Evolutionary conservation across 2,113 vertebrate genomes (phyloP), one percentile per base, ranked within the genome.

Genomic region (Larimichthys crocea): DNA sequence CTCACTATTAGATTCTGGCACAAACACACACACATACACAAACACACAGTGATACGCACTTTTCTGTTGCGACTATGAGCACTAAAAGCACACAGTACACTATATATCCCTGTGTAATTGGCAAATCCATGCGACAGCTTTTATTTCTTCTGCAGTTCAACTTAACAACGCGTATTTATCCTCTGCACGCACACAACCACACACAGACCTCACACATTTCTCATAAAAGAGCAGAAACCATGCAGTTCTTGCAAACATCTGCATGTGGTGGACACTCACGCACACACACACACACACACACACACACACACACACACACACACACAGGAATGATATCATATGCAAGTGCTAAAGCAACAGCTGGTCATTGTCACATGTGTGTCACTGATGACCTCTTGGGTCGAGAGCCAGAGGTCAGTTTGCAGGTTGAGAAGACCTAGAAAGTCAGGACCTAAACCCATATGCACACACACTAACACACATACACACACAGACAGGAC

Each of bases 161-260:
- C 22, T 6, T 62, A 53, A 55, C 12, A 60, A 11, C 59, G 49
- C 1, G 48, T 69, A 29, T 59, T 79, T 53, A 70, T 19, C 35
- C 0, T 0, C 49, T 31, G 48, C 61, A 71, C 67, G 35, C 35
- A 66, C 73, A 72, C 55, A 48, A 44, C 68, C 75, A 64, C 70
- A 62, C 65, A 11, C 7, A 67, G 77, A 79, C 74, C 74, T 59
- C 84, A 86, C 86, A 86, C 68, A 50, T 63, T 62, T 78, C 75
- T 81, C 57, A 79, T 79, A 85, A 49, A 78, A 24, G 11, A 40
- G 0, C 60, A 76, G 5, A 77, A 69, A 72, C 61, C 57, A 20
- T 63, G 57, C 3, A 26, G 40, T 60, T 64, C 53, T 14, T 15
- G 56, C 42, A 6, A 59, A 75, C 70, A 83, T 85, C 82, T 84